Base-by-base conservation (phyloP, 1,140 invertebrate species). In the Psix sp. region DNA sequence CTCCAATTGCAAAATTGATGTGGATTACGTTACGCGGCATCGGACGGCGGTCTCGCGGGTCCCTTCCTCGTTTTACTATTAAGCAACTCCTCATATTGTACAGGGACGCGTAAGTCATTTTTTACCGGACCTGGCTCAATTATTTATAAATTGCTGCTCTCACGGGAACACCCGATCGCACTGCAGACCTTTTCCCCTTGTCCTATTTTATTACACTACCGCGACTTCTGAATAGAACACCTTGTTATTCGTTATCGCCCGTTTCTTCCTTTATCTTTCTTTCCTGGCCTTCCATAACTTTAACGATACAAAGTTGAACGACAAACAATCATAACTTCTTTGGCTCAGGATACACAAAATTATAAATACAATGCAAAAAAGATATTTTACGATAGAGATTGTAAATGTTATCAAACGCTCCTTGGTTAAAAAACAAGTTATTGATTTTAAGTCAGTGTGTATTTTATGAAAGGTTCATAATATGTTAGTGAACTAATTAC, bases 1-100 rank as follows among this genome's bases (percentile, higher is more conserved):
- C 86, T 87, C 86, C 83, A 81, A 84, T 87, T 87, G 86, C 86
- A 87, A 87, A 87, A 87, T 87, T 87, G 84, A 87, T 87, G 86
- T 79, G 83, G 78, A 79, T 86, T 86, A 82, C 84, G 82, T 86
- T 84, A 83, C 84, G 48, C 15, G 38, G 45, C 62, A 42, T 67
- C 48, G 62, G 43, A 21, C 59, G 46, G 40, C 60, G 70, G 82
- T 84, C 83, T 84, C 84, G 80, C 82, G 83, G 83, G 83, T 86
- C 79, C 79, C 75, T 80, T 81, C 68, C 83, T 86, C 82, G 82
- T 86, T 84, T 82, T 80, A 82, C 83, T 77, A 81, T 85, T 86
- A 85, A 86, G 79, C 81, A 85, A 86, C 86, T 85, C 82, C 84
- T 86, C 82, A 84, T 87, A 87, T 87, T 87, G 85, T 87, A 84